phyloP scores from a whole-genome alignment of 2,113 vertebrate species.

The Vulpes vulpes region DNA sequence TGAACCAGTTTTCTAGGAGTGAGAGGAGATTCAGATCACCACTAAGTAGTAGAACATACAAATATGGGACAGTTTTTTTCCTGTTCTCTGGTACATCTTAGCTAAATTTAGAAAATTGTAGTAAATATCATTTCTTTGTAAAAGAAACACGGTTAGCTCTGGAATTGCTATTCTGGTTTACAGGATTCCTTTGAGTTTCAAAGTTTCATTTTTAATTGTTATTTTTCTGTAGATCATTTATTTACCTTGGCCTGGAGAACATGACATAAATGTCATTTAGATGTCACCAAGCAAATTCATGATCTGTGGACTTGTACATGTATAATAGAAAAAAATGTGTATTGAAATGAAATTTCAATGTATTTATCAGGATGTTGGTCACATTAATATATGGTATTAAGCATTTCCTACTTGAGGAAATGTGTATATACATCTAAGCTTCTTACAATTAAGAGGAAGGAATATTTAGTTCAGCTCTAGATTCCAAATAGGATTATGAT shows the following conservation, averaged over 20 bases:
- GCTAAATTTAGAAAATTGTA: constrained; percentile 2
- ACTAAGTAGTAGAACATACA: not conserved
- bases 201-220: not conserved
- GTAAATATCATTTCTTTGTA: constrained; percentile 8
- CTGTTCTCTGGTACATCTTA: not conserved
- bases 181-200: not conserved
- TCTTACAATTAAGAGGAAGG: not conserved
- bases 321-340: not conserved
- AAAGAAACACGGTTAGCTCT: not conserved
- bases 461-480: constrained; percentile 21
- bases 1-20: not conserved
- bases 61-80: constrained; percentile 38
- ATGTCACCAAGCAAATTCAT: not conserved
- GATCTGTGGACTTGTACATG: not conserved
- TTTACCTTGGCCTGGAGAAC: not conserved
- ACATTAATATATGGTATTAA: not conserved
- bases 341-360: not conserved
- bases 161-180: not conserved
- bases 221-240: not conserved
- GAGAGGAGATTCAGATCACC: not conserved
- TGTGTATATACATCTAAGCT: not conserved
- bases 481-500: not conserved
- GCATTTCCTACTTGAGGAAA: not conserved
- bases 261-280: not conserved
- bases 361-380: not conserved